Evolutionary conservation across 2,888 invertebrate genomes (phyloP).

Genomic region (Pardosa pseudoannulata): DNA sequence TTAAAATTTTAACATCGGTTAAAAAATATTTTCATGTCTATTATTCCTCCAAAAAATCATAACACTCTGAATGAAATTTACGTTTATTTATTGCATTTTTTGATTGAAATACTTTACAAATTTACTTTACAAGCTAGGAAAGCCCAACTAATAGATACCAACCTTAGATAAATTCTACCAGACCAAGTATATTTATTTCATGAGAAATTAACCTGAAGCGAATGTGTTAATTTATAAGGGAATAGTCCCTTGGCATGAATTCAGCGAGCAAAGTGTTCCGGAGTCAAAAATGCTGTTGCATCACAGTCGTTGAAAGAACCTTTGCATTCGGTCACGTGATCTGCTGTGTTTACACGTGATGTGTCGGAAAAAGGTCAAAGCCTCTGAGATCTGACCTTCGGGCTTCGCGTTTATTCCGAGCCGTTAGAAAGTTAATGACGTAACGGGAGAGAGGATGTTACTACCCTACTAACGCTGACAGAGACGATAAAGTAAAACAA

Average conservation of each 20-base stretch:
- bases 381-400: conserved; percentile 41
- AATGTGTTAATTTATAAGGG: neutral
- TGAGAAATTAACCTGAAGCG: too few relatives aligned
- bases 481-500: too few relatives aligned
- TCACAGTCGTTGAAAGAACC: neutral
- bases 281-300: neutral
- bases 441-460: neutral
- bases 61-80: too few relatives aligned
- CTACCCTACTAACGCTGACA: neutral
- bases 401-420: neutral
- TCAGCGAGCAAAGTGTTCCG: neutral
- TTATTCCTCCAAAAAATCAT: too few relatives aligned
- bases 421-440: neutral
- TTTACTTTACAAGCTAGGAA: too few relatives aligned
- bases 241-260: neutral
- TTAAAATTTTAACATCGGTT: too few relatives aligned
- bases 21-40: too few relatives aligned
- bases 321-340: conserved; percentile 32
- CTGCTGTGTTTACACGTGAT: conserved; percentile 32
- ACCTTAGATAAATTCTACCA: too few relatives aligned
- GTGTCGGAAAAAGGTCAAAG: conserved; percentile 29
- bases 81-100: too few relatives aligned
- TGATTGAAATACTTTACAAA: too few relatives aligned
- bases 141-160: too few relatives aligned
- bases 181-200: too few relatives aligned